These are phyloP conservation scores for Xanthostigma xanthostigma DNA, from an alignment of 2,888 invertebrate species.

Conservation along the genomic window DNA sequence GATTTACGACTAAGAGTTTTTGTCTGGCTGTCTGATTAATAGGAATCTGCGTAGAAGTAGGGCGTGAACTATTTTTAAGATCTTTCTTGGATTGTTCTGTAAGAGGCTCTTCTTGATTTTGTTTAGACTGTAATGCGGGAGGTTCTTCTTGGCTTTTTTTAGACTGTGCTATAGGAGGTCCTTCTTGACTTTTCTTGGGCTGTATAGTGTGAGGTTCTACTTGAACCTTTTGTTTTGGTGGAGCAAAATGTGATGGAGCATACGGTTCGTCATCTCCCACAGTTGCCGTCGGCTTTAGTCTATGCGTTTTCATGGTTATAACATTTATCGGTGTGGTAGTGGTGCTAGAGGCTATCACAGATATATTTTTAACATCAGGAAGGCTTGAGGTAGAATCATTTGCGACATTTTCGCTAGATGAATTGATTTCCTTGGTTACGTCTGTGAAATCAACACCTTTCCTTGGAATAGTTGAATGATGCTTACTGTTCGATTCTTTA, in stretches of 20 bases:
- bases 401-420: no score
- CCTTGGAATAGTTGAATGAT: no score
- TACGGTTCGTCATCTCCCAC: constrained; percentile 25
- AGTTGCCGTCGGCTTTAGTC: constrained; percentile 33
- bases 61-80: not conserved
- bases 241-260: constrained; percentile 12
- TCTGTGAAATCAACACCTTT: no score
- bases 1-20: constrained; percentile 17
- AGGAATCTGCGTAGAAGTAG: not conserved
- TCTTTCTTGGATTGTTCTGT: constrained; percentile 8
- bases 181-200: no score
- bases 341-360: no score
- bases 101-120: constrained; percentile 9
- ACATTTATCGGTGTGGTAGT: no score
- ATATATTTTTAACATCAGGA: no score
- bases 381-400: no score
- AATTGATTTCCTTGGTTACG: no score
- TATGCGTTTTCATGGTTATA: no score
- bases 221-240: constrained; percentile 8
- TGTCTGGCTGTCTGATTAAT: constrained; percentile 17
- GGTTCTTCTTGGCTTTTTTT: constrained; percentile 14
- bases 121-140: constrained; percentile 5
- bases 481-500: no score
- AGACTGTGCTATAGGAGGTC: constrained; percentile 4
- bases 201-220: not conserved